Conservation (phyloP, 2,113 vertebrate species). For the Ursus arctos region DNA sequence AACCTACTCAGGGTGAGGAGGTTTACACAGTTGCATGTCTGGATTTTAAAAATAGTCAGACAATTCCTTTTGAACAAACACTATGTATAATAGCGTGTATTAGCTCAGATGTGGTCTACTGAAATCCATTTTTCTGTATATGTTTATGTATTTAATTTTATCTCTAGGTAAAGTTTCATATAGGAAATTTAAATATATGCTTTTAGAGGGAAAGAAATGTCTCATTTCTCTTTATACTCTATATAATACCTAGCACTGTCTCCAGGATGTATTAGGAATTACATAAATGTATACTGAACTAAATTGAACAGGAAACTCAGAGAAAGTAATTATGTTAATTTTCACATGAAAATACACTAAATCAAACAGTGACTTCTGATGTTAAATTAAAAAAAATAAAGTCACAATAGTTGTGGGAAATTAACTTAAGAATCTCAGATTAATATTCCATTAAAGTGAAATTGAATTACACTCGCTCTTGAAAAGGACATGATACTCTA, state of each 20-base stretch:
- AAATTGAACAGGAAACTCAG: neutral
- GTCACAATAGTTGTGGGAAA: conserved; percentile 37
- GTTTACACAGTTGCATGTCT: neutral
- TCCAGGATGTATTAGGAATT: conserved; percentile 8
- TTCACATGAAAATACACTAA: conserved; percentile 61
- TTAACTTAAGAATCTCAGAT: conserved; percentile 51
- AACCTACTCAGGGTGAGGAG: neutral
- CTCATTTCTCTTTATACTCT: conserved; percentile 15
- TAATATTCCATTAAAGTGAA: conserved; percentile 68
- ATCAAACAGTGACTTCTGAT: conserved; percentile 1
- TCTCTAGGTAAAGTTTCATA: neutral
- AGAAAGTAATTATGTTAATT: conserved; percentile 44
- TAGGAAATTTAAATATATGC: conserved; percentile 22
- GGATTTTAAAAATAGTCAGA: neutral
- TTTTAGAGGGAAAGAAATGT: conserved; percentile 23
- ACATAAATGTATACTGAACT: conserved; percentile 6
- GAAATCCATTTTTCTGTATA: neutral
- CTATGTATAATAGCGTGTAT: neutral
- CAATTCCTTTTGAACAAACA: conserved; percentile 8
- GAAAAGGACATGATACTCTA: conserved; percentile 47
- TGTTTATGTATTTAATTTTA: conserved; percentile 31
- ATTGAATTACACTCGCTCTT: conserved; percentile 49
- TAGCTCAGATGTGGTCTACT: neutral
- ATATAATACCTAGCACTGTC: neutral
- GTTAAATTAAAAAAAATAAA: conserved; percentile 56